Base-by-base conservation (phyloP, 2,113 vertebrate species). In the Cinclus cinclus region DNA sequence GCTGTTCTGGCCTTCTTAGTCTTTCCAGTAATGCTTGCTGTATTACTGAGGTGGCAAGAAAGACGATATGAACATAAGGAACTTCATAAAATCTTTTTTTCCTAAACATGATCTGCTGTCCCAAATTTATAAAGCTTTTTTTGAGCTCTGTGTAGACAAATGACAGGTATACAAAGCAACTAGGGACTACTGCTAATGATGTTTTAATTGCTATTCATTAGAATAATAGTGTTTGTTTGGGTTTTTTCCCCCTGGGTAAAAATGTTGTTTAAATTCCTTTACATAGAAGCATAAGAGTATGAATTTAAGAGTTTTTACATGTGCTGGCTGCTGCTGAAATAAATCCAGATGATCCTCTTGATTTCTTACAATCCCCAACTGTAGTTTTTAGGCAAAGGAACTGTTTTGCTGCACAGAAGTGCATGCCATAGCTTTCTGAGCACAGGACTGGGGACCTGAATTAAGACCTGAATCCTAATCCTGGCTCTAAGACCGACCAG, bases 41-140 rank as follows among this genome's bases (percentile, higher is more conserved):
- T 70, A 73, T 92, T 78, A 81, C 16, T 88, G 70, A 87, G 55
- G 16, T 69, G 23, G 42, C 67, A 85, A 80, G 75, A 85, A 79
- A 79, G 77, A 94, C 92, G 70, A 83, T 65, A 41, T 17, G 63
- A 94, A 76, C 7, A 39, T 46, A 39, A 89, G 49, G 35, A 89
- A 70, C 55, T 87, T 94, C 92, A 58, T 50, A 58, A 95, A 92
- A 89, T 74, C 74, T 83, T 92, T 83, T 92, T 83, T 73, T 64
- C 46, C 28, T 76, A 56, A 91, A 85, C 10, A 31, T 52, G 39
- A 77, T 65, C 80, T 87, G 19, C 44, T 83, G 60, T 77, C 47
- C 79, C 94, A 55, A 89, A 85, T 89, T 75, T 79, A 8, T 70
- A 74, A 87, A 87, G 49, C 21, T 82, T 74, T 76, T n/a, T 89